phyloP scores from a whole-genome alignment of 2,797 vertebrate species.

The Leptoclinus maculatus region DNA sequence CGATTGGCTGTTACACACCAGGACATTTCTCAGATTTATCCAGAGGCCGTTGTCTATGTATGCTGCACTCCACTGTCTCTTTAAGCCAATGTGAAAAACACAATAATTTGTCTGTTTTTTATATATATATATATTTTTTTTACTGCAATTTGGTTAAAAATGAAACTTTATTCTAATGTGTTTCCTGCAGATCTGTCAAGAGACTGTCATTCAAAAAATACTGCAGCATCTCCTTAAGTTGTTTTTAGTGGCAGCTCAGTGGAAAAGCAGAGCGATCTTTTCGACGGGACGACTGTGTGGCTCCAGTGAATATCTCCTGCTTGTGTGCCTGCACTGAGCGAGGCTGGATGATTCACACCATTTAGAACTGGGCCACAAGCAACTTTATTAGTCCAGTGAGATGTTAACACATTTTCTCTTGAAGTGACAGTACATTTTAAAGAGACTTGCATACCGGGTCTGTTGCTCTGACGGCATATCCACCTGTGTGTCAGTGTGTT shows the following conservation, averaged over 20 bases:
- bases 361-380: constrained; percentile 53
- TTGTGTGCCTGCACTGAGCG: constrained; percentile 44
- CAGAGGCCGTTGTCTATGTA: constrained; percentile 19
- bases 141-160: constrained; percentile 8
- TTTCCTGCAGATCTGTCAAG: constrained; percentile 34
- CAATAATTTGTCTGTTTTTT: not conserved
- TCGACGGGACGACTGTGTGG: constrained; percentile 23
- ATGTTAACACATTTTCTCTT: constrained; percentile 65
- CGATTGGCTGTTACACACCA: constrained; percentile 15
- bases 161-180: constrained; percentile 11
- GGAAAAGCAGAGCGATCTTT: constrained; percentile 25
- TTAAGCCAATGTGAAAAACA: constrained; percentile 19
- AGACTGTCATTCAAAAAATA: constrained; percentile 33
- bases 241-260: constrained; percentile 41
- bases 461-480: constrained; percentile 10
- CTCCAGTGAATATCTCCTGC: constrained; percentile 49
- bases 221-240: constrained; percentile 28
- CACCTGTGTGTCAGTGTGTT: constrained; percentile 32
- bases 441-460: constrained; percentile 37
- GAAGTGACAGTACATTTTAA: constrained; percentile 65
- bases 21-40: constrained; percentile 20
- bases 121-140: not conserved
- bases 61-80: not conserved
- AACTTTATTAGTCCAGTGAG: constrained; percentile 66
- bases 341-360: constrained; percentile 55